Evolutionary conservation across 1,140 invertebrate genomes (phyloP).

Genomic region (Calycopis cecrops): DNA sequence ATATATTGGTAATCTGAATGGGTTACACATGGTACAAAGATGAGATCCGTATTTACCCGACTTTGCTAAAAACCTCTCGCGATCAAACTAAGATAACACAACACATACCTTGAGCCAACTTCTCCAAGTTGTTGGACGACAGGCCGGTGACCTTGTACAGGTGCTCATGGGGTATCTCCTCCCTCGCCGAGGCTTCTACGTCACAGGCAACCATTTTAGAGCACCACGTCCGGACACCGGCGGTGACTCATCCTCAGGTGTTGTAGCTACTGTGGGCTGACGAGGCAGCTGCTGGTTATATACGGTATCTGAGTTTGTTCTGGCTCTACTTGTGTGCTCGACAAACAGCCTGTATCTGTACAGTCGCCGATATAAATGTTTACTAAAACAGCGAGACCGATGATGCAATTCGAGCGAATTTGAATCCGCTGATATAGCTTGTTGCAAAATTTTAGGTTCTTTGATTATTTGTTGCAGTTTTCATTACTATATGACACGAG

Average conservation of each 20-base stretch:
- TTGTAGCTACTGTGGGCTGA: background rate
- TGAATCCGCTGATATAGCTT: too few relatives aligned
- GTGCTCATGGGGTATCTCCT: constrained; percentile 59
- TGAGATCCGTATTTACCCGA: too few relatives aligned
- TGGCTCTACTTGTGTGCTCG: constrained; percentile 28
- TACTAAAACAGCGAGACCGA: too few relatives aligned
- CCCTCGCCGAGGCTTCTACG: constrained; percentile 34
- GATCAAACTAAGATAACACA: background rate
- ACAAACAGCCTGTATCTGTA: constrained; percentile 26
- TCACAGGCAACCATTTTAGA: constrained; percentile 29
- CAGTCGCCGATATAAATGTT: background rate
- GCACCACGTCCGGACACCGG: constrained; percentile 24
- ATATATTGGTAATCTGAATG: too few relatives aligned
- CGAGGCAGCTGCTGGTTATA: constrained; percentile 27
- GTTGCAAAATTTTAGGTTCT: too few relatives aligned
- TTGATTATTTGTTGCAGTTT: too few relatives aligned
- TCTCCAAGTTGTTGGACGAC: constrained; percentile 56
- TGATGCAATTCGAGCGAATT: too few relatives aligned
- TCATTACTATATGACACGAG: too few relatives aligned
- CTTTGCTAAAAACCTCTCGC: too few relatives aligned
- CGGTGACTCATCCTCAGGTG: constrained; percentile 23
- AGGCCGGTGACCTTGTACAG: constrained; percentile 58
- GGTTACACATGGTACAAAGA: too few relatives aligned
- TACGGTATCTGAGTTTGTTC: constrained; percentile 38
- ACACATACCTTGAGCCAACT: constrained; percentile 54